Conservation (phyloP, 2,113 vertebrate genomes). For the Dicerorhinus sumatrensis region DNA sequence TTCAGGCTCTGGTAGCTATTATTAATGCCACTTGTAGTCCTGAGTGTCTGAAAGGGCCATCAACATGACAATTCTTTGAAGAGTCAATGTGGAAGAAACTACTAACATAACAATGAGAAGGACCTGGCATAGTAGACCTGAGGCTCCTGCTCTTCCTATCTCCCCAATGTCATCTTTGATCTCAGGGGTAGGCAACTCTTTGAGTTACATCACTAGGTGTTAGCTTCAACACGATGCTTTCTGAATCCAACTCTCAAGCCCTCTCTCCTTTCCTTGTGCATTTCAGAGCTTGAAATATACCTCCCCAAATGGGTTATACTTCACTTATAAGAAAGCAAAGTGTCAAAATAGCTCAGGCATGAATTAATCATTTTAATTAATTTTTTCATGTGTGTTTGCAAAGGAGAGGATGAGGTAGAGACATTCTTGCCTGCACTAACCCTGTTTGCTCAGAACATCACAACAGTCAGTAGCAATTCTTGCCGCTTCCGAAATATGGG, state of each 20-base stretch:
- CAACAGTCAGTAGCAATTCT: background rate
- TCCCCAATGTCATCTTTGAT: fast-evolving
- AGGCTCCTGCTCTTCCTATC: background rate
- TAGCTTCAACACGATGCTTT: background rate
- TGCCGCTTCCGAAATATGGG: background rate
- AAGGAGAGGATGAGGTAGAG: background rate
- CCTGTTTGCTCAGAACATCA: background rate
- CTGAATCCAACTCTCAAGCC: background rate
- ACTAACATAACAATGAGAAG: background rate
- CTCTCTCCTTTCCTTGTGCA: background rate
- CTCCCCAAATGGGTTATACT: background rate
- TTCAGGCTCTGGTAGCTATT: background rate
- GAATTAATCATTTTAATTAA: background rate
- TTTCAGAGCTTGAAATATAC: background rate
- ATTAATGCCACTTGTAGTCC: background rate
- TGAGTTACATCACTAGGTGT: background rate
- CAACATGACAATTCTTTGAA: fast-evolving
- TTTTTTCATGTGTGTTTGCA: background rate
- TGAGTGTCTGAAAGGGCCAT: background rate
- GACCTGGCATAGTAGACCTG: fast-evolving
- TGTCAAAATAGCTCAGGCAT: background rate
- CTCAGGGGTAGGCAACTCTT: fast-evolving
- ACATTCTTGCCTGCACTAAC: background rate
- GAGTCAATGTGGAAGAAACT: background rate
- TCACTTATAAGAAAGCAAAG: background rate